Evolutionary conservation across 1,140 invertebrate genomes (phyloP).

Genomic region (Triops longicaudatus): DNA sequence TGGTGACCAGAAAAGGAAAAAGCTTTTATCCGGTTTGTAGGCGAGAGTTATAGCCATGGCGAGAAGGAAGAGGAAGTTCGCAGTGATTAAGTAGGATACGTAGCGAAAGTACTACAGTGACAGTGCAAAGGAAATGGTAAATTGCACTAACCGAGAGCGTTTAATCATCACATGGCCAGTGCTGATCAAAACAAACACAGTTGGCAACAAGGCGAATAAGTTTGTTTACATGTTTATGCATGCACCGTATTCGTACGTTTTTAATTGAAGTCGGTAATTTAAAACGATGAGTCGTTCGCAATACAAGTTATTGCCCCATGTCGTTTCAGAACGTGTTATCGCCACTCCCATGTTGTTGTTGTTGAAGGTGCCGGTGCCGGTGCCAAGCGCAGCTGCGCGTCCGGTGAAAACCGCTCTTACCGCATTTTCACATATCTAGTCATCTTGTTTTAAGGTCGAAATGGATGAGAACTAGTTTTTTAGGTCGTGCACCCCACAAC

Average conservation of each 20-base stretch:
- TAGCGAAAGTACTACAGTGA: neutral
- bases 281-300: no score
- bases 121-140: neutral
- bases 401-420: neutral
- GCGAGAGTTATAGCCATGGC: neutral
- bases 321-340: neutral
- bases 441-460: neutral
- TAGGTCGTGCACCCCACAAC: neutral
- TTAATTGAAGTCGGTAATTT: no score
- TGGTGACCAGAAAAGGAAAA: neutral
- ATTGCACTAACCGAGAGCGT: neutral
- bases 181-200: neutral
- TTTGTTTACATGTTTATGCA: neutral
- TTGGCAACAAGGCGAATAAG: neutral
- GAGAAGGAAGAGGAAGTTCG: conserved; percentile 5
- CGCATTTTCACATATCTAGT: neutral
- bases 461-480: neutral
- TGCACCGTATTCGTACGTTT: no score
- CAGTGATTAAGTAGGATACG: neutral
- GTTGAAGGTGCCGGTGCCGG: neutral
- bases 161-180: neutral
- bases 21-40: neutral
- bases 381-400: neutral
- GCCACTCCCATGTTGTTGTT: neutral
- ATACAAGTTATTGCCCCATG: no score